phyloP scores from a whole-genome alignment of 2,797 vertebrate species.

The Crocidura indochinensis region DNA sequence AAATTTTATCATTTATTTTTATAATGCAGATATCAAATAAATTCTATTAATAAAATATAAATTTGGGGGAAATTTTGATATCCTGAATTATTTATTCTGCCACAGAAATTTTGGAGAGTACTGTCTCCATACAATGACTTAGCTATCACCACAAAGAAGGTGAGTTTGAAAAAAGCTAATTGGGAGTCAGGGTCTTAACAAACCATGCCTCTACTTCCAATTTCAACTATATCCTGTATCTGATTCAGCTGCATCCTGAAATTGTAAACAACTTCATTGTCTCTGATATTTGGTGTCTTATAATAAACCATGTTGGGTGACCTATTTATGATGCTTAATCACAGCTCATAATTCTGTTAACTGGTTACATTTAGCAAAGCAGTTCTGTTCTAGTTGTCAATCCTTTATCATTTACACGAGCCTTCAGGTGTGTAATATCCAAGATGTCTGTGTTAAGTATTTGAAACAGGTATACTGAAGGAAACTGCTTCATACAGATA shows the following conservation, averaged over 20 bases:
- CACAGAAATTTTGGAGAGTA: slow-evolving; percentile 46
- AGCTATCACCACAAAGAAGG: not conserved
- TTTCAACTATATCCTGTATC: not conserved
- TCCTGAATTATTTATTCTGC: slow-evolving; percentile 8
- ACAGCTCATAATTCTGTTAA: not conserved
- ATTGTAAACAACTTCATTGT: not conserved
- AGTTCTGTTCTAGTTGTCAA: not conserved
- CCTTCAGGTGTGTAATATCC: not conserved
- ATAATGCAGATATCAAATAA: slow-evolving; percentile 78
- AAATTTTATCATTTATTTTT: slow-evolving; percentile 79
- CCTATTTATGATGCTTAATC: not conserved
- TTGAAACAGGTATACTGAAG: not conserved
- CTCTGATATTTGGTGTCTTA: not conserved
- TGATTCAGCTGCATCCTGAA: not conserved
- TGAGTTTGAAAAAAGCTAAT: not conserved
- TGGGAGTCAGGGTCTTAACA: not conserved
- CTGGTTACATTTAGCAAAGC: not conserved
- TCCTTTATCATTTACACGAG: not conserved
- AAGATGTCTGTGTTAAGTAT: not conserved
- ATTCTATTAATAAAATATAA: slow-evolving; percentile 61
- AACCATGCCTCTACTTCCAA: not conserved
- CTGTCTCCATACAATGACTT: not conserved
- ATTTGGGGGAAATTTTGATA: slow-evolving; percentile 32
- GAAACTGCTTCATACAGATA: not conserved
- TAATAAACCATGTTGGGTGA: not conserved